These are phyloP conservation scores for Anthrax anthrax DNA, from an alignment of 2,888 invertebrate genomes.

Conservation along the genomic window DNA sequence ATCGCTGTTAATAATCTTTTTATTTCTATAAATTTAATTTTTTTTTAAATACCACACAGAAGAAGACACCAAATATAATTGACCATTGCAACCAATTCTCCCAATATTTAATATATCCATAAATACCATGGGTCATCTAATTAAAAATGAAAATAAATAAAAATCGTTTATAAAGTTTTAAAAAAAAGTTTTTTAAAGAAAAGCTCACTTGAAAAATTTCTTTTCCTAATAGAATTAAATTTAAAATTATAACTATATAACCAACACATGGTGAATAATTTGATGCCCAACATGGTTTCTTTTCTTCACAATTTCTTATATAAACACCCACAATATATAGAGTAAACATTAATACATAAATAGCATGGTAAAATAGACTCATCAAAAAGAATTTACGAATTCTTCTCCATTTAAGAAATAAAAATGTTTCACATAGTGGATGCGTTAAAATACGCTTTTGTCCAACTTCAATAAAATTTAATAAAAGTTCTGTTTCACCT, in stretches of 20 bases:
- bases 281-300: slow-evolving; percentile 21
- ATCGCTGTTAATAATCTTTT: not conserved
- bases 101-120: slow-evolving; percentile 62
- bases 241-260: slow-evolving; percentile 47
- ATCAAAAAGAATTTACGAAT: slow-evolving; percentile 70
- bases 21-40: not conserved
- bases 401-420: slow-evolving; percentile 68
- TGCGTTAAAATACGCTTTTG: slow-evolving; percentile 66
- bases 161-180: no score
- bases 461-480: slow-evolving; percentile 65
- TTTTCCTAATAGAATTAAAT: slow-evolving; percentile 49
- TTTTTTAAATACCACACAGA: slow-evolving; percentile 42
- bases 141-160: not conserved
- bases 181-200: not conserved
- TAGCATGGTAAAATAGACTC: slow-evolving; percentile 59
- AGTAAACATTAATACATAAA: slow-evolving; percentile 62
- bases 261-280: slow-evolving; percentile 33
- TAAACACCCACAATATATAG: slow-evolving; percentile 50
- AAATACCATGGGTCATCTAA: slow-evolving; percentile 55
- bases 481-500: slow-evolving; percentile 54
- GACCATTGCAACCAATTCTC: slow-evolving; percentile 75
- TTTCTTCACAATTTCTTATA: slow-evolving; percentile 23
- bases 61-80: slow-evolving; percentile 55
- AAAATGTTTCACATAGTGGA: slow-evolving; percentile 71
- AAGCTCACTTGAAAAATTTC: slow-evolving; percentile 42